Conservation (phyloP, 2,113 vertebrate species). For the Paradoxurus hermaphroditus region DNA sequence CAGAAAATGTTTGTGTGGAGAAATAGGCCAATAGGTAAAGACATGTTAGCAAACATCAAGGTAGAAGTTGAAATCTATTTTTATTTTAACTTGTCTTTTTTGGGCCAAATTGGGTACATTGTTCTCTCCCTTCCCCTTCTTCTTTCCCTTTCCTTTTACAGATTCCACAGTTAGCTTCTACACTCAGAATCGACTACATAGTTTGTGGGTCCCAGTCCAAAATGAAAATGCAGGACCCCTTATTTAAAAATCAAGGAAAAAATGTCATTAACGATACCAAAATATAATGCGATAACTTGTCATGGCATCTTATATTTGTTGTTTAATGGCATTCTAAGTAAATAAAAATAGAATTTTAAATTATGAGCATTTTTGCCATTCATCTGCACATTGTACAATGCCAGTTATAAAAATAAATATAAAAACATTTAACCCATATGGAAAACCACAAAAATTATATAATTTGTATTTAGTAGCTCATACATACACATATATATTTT, state of each 20-base stretch:
- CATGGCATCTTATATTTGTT: background rate
- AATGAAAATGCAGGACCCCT: conserved; percentile 20
- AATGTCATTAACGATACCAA: background rate
- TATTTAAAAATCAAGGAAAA: background rate
- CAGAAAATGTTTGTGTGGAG: background rate
- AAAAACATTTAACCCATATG: background rate
- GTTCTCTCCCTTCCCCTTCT: background rate
- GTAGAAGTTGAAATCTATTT: background rate
- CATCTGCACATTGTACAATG: background rate
- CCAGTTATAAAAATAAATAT: conserved; percentile 29
- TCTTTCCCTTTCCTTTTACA: background rate
- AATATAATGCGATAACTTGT: background rate
- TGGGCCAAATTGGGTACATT: background rate
- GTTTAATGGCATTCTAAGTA: conserved; percentile 35
- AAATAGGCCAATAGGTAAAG: background rate
- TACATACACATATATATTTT: background rate
- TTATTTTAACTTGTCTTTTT: conserved; percentile 2
- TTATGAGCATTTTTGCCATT: background rate
- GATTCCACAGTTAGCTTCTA: background rate
- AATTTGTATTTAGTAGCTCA: background rate
- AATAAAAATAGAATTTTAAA: background rate
- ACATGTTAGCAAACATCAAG: background rate
- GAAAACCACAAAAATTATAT: background rate
- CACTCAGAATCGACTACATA: background rate
- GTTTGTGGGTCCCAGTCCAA: background rate